phyloP scores from a whole-genome alignment of 2,888 invertebrate species.

The Petrolisthes manimaculis region DNA sequence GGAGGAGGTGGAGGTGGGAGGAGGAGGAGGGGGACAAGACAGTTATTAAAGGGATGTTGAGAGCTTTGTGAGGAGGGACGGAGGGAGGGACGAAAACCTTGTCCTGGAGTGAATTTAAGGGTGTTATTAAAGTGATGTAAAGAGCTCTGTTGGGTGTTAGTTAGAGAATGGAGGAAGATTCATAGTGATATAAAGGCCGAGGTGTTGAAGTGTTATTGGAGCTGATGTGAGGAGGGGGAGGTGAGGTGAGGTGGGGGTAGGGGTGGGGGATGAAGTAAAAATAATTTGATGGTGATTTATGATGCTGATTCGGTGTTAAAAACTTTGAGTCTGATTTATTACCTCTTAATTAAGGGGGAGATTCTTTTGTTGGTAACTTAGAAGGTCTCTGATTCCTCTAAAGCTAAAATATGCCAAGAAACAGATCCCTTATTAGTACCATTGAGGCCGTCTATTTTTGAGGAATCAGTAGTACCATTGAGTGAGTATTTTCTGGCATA shows the following conservation, averaged over 20 bases:
- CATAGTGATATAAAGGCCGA: neutral
- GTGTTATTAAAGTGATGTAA: no score
- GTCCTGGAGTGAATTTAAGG: no score
- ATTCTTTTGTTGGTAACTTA: no score
- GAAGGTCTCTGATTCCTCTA: no score
- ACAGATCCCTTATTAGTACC: no score
- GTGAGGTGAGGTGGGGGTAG: neutral
- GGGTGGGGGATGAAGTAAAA: neutral
- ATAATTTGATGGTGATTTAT: neutral
- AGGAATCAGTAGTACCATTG: no score
- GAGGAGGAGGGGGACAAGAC: neutral
- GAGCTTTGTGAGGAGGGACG: neutral
- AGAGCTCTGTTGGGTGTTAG: neutral
- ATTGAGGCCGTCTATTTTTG: no score
- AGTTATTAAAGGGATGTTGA: neutral
- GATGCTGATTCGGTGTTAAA: no score
- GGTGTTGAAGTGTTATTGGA: neutral
- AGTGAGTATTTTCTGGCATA: no score
- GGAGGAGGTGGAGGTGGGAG: neutral
- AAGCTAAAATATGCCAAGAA: no score
- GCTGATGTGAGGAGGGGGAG: neutral
- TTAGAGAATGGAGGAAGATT: conserved; percentile 15
- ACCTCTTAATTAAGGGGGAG: no score
- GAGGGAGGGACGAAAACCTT: neutral
- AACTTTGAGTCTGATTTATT: no score